These are phyloP conservation scores for Drosophila ercepeae DNA, from an alignment of 1,140 invertebrate genomes.

Conservation along the genomic window DNA sequence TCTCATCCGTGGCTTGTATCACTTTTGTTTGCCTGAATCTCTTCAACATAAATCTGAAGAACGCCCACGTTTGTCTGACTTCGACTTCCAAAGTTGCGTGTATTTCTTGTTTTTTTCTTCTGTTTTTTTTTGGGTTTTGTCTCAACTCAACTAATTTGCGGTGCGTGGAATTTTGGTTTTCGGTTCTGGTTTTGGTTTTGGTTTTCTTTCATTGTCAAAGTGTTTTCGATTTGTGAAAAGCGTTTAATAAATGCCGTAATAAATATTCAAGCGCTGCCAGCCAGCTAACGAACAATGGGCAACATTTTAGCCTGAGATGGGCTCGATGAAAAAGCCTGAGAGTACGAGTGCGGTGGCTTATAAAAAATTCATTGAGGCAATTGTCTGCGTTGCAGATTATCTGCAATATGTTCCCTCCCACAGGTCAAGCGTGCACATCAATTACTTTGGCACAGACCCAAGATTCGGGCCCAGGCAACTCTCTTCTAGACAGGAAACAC, in stretches of 20 bases:
- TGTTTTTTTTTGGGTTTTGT: slow-evolving; percentile 33
- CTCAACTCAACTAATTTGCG: slow-evolving; percentile 62
- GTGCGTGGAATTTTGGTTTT: slow-evolving; percentile 68
- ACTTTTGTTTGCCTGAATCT: slow-evolving; percentile 26
- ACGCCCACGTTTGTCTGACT: slow-evolving; percentile 62
- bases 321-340: slow-evolving; percentile 49
- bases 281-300: slow-evolving; percentile 63
- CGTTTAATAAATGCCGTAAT: slow-evolving; percentile 73
- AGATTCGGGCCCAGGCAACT: slow-evolving; percentile 49
- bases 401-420: slow-evolving; percentile 83
- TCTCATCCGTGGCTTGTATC: slow-evolving; percentile 11
- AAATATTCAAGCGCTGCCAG: slow-evolving; percentile 65
- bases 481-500: slow-evolving; percentile 52
- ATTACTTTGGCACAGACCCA: slow-evolving; percentile 83
- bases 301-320: slow-evolving; percentile 62
- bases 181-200: slow-evolving; percentile 16
- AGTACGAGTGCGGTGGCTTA: slow-evolving; percentile 59
- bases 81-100: slow-evolving; percentile 22
- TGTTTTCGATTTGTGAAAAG: slow-evolving; percentile 67
- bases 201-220: slow-evolving; percentile 40
- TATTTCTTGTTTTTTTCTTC: slow-evolving; percentile 1
- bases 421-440: slow-evolving; percentile 84
- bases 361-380: slow-evolving; percentile 81
- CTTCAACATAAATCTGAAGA: slow-evolving; percentile 71
- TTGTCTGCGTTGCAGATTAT: slow-evolving; percentile 83